Evolutionary conservation across 2,113 vertebrate genomes (phyloP).

Genomic region (Peromyscus polionotus): DNA sequence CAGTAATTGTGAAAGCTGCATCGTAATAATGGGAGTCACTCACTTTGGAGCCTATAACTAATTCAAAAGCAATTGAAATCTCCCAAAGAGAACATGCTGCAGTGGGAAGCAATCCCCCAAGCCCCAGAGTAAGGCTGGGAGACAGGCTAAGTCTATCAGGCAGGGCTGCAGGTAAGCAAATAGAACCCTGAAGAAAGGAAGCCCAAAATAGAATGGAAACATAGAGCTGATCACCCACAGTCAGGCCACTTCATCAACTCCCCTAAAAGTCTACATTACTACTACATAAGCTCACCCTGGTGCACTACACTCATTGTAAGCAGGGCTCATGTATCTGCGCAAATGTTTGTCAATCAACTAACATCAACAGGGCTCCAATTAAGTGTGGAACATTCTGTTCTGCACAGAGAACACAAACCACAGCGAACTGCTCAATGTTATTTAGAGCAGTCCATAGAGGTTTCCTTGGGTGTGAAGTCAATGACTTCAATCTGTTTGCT

Average conservation of each 20-base stretch:
- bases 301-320: neutral
- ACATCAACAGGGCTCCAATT: neutral
- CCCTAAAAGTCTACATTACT: neutral
- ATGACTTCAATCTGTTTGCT: neutral
- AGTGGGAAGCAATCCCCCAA: slow-evolving; percentile 47
- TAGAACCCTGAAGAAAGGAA: slow-evolving; percentile 1
- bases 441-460: neutral
- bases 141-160: slow-evolving; percentile 48
- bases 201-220: slow-evolving; percentile 4
- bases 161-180: neutral
- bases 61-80: slow-evolving; percentile 78
- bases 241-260: neutral
- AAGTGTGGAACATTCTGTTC: neutral
- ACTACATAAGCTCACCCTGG: neutral
- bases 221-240: neutral
- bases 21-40: slow-evolving; percentile 65
- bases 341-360: neutral
- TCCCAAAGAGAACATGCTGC: slow-evolving; percentile 56
- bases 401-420: neutral
- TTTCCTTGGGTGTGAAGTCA: neutral
- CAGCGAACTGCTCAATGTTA: neutral
- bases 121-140: neutral
- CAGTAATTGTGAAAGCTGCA: slow-evolving; percentile 70
- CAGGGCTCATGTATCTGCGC: neutral
- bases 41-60: slow-evolving; percentile 74